A percentile compares a stretch with the other conserved stretches of the same genome.
Evolutionary conservation across 2,888 invertebrate species (phyloP).

Genomic region (Agrotis exclamationis): DNA sequence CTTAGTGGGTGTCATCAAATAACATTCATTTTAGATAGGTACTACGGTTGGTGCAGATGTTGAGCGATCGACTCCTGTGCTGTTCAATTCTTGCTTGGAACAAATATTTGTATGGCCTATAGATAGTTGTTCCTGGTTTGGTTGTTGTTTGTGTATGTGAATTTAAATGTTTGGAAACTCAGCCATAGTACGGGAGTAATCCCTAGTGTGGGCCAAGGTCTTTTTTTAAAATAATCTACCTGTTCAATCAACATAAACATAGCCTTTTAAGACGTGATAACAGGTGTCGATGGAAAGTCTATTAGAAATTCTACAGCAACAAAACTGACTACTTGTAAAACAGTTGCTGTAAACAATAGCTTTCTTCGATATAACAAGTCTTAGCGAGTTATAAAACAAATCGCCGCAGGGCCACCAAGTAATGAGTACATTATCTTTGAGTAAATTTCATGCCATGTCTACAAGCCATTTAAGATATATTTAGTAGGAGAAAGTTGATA

Average conservation of each 20-base stretch:
- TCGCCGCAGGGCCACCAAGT: constrained; percentile 33
- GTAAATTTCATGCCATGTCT: constrained; percentile 17
- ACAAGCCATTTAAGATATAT: constrained; percentile 27
- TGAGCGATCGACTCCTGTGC: too few species aligned
- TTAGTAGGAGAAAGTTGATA: constrained; percentile 39
- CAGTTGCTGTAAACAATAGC: constrained; percentile 42
- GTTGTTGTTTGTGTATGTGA: too few species aligned
- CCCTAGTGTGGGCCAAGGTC: too few species aligned
- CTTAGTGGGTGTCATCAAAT: constrained; percentile 41
- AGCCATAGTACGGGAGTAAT: too few species aligned
- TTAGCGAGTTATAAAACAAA: constrained; percentile 35
- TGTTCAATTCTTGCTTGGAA: too few species aligned
- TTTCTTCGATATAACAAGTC: constrained; percentile 44
- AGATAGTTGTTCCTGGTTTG: too few species aligned
- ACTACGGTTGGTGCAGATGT: too few species aligned
- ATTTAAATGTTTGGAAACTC: too few species aligned
- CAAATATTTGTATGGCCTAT: too few species aligned
- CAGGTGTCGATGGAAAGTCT: constrained; percentile 28
- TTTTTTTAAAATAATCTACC: not conserved
- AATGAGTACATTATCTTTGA: constrained; percentile 41
- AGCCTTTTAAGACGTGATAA: constrained; percentile 20
- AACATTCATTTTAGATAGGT: not conserved
- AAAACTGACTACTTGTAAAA: constrained; percentile 23
- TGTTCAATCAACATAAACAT: constrained; percentile 8
- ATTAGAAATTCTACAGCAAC: constrained; percentile 29